phyloP scores from a whole-genome alignment of 2,888 invertebrate genomes.

The Phlogophora meticulosa region DNA sequence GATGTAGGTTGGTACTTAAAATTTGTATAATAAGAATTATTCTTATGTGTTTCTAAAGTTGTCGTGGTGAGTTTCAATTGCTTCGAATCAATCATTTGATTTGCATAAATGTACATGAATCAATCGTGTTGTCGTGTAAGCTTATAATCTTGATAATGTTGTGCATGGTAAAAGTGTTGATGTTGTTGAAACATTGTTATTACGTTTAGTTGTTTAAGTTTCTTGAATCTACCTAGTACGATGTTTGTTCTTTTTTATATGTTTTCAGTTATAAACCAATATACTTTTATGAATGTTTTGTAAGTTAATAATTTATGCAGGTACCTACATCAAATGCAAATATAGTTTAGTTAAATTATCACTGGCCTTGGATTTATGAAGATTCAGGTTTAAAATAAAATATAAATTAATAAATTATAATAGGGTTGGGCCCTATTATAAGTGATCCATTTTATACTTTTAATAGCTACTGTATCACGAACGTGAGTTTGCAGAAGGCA shows the following conservation, averaged over 20 bases:
- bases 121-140: constrained; percentile 34
- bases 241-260: constrained; percentile 41
- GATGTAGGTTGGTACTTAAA: constrained; percentile 47
- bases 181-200: constrained; percentile 45
- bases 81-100: constrained; percentile 37
- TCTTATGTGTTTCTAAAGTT: constrained; percentile 47
- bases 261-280: constrained; percentile 33
- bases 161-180: constrained; percentile 45
- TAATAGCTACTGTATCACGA: too few relatives aligned
- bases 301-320: constrained; percentile 2
- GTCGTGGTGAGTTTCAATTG: constrained; percentile 47
- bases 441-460: too few relatives aligned
- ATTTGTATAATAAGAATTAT: constrained; percentile 18
- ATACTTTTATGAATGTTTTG: constrained; percentile 28
- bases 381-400: constrained; percentile 2
- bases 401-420: too few relatives aligned
- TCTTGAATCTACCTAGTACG: constrained; percentile 43
- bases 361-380: background rate
- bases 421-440: too few relatives aligned
- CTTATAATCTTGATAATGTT: constrained; percentile 36
- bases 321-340: constrained; percentile 14
- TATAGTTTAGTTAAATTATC: background rate
- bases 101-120: constrained; percentile 27
- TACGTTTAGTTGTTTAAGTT: constrained; percentile 48
- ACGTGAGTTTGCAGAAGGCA: too few relatives aligned